Percentiles rank a stretch among this genome's conserved stretches.
Conservation (phyloP, 2,797 vertebrate genomes). For the Petrocephalus schoutedeni region DNA sequence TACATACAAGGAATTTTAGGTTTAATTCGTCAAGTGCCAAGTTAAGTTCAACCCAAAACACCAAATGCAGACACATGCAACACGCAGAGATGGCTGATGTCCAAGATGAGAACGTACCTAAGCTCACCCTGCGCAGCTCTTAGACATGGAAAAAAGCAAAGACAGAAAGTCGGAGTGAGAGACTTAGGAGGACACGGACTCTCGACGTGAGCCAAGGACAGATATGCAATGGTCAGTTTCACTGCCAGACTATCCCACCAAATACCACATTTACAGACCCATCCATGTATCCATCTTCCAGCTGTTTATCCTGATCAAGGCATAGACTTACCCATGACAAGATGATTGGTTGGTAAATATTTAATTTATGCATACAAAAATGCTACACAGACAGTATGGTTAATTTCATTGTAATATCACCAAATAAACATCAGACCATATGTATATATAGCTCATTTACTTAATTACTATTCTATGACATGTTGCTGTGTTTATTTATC, state of each 20-base stretch:
- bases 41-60: background rate
- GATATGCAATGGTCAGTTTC: background rate
- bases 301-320: background rate
- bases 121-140: background rate
- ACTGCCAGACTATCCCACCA: background rate
- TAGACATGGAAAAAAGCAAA: background rate
- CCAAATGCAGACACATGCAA: background rate
- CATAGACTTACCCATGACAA: background rate
- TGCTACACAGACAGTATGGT: background rate
- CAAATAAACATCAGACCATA: background rate
- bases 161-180: background rate
- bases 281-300: background rate
- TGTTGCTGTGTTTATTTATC: background rate
- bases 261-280: background rate
- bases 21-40: background rate
- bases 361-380: slow-evolving; percentile 1
- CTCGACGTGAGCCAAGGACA: background rate
- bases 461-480: background rate
- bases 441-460: background rate
- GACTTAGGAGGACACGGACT: background rate
- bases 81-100: background rate
- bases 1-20: background rate
- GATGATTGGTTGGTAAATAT: background rate
- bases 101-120: background rate
- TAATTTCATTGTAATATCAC: background rate